Conservation (phyloP, 2,888 invertebrate genomes). For the Parnassius glacialis region DNA sequence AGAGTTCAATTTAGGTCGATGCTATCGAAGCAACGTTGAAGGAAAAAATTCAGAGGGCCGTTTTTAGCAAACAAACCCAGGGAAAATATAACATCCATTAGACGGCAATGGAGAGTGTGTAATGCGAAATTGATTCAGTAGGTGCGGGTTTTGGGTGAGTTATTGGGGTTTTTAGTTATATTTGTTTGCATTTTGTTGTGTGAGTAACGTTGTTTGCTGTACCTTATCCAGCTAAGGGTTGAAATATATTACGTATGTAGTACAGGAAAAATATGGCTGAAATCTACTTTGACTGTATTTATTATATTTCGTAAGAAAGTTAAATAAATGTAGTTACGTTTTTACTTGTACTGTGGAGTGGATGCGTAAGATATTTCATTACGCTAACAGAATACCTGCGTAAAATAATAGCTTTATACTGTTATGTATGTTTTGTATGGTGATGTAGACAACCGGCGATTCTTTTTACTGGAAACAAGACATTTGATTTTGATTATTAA, state of each 20-base stretch:
- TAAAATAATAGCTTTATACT: no score
- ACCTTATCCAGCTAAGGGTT: not conserved
- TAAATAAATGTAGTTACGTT: no score
- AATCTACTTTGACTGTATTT: no score
- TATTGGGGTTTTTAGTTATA: constrained; percentile 23
- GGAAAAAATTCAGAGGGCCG: constrained; percentile 21
- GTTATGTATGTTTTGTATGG: no score
- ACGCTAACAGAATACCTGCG: no score
- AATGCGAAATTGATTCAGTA: constrained; percentile 43
- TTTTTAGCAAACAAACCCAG: constrained; percentile 37
- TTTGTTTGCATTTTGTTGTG: constrained; percentile 21
- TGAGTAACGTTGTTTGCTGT: constrained; percentile 11
- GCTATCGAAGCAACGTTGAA: constrained; percentile 21
- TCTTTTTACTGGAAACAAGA: no score
- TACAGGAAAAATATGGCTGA: not conserved
- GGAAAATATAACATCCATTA: constrained; percentile 43
- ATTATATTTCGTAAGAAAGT: no score
- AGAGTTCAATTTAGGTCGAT: constrained; percentile 14
- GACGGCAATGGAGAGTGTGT: constrained; percentile 40
- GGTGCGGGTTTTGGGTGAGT: constrained; percentile 25
- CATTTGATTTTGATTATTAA: no score
- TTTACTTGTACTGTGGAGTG: no score
- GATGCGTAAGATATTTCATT: no score
- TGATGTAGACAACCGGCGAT: no score
- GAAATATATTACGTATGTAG: constrained; percentile 33